phyloP scores from a whole-genome alignment of 1,140 invertebrate species.

The Vanessa atalanta region DNA sequence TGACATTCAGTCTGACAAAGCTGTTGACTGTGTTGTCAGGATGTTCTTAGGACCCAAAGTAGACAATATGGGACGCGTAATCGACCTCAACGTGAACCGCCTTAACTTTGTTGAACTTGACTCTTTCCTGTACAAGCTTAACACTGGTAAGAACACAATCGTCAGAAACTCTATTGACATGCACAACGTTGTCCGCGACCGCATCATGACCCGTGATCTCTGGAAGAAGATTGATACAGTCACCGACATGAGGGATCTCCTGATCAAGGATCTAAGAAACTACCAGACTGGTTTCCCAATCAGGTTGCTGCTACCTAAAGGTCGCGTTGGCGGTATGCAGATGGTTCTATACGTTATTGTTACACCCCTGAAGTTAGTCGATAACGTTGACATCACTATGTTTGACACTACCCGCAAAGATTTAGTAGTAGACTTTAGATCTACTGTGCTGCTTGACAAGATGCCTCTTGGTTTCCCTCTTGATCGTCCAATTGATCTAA shows the following conservation, averaged over 20 bases:
- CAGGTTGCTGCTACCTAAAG: conserved; percentile 83
- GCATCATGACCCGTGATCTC: conserved; percentile 71
- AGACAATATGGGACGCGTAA: conserved; percentile 77
- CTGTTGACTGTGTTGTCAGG: conserved; percentile 81
- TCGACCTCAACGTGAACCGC: conserved; percentile 81
- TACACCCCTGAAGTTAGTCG: conserved; percentile 70
- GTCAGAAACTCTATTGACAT: conserved; percentile 81
- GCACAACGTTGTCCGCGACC: conserved; percentile 76
- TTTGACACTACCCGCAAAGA: conserved; percentile 62
- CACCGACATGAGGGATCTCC: conserved; percentile 55
- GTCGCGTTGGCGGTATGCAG: conserved; percentile 82
- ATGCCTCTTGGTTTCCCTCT: conserved; percentile 86
- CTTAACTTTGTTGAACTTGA: conserved; percentile 82
- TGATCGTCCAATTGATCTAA: conserved; percentile 82
- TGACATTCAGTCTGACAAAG: conserved; percentile 82
- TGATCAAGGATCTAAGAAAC: conserved; percentile 63
- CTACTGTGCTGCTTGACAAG: conserved; percentile 78
- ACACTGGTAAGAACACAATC: conserved; percentile 82
- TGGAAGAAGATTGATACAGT: conserved; percentile 70
- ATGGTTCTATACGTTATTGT: conserved; percentile 83
- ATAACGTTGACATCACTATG: conserved; percentile 59
- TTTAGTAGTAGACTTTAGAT: conserved; percentile 59
- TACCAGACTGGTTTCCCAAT: conserved; percentile 82
- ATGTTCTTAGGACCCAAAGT: conserved; percentile 87
- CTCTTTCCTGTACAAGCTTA: conserved; percentile 81